A percentile compares a stretch with the other conserved stretches of the same genome.
phyloP scores from a whole-genome alignment of 2,888 invertebrate genomes.

The Drosophila fungiperda region DNA sequence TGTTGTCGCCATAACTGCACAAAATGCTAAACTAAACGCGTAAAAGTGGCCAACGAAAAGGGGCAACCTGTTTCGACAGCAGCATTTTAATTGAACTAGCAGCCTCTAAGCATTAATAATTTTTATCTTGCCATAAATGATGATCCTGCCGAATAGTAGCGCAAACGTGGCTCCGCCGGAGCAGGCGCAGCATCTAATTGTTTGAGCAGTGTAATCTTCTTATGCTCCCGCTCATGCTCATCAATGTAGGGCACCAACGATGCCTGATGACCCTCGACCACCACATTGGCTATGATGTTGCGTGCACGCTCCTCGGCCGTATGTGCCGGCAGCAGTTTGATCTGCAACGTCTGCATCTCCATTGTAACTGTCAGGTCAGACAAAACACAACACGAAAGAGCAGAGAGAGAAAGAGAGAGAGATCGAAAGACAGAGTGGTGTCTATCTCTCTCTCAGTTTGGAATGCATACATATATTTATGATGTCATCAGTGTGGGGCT shows the following conservation, averaged over 20 bases:
- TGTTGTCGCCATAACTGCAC: constrained; percentile 50
- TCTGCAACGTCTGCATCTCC: constrained; percentile 69
- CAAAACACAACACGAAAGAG: constrained; percentile 6
- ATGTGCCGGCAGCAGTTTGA: constrained; percentile 75
- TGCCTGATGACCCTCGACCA: constrained; percentile 68
- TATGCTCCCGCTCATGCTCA: constrained; percentile 58
- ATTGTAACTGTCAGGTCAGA: constrained; percentile 56
- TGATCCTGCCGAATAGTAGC: constrained; percentile 82
- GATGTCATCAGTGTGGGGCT: constrained; percentile 60
- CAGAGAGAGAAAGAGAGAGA: not conserved
- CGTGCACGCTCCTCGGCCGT: constrained; percentile 75
- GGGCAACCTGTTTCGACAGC: constrained; percentile 40
- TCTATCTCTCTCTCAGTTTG: not conserved
- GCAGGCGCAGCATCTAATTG: constrained; percentile 39
- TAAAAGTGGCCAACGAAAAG: constrained; percentile 30
- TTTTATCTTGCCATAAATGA: too few species aligned
- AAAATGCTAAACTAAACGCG: constrained; percentile 58
- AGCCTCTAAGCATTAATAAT: too few species aligned
- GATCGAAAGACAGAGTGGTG: constrained; percentile 11
- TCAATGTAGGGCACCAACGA: constrained; percentile 76
- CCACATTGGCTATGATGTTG: constrained; percentile 80
- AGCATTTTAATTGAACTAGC: too few species aligned
- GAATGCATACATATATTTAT: constrained; percentile 25
- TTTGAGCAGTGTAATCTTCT: constrained; percentile 44
- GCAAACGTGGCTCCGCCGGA: constrained; percentile 50